phyloP scores from a whole-genome alignment of 2,888 invertebrate species.

The Euproctis similis region DNA sequence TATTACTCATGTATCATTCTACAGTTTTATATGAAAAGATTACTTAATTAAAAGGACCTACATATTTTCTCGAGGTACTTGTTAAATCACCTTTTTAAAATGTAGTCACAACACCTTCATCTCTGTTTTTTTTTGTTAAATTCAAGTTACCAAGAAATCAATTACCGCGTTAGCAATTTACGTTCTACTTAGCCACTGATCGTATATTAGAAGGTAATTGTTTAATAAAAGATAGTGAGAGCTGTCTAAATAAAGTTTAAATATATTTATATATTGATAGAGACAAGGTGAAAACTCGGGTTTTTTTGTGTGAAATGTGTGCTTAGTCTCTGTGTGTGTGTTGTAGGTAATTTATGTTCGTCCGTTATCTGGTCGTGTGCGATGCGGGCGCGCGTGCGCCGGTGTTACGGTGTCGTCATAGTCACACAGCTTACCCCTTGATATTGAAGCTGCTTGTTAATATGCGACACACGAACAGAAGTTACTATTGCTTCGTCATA shows the following conservation, averaged over 20 bases:
- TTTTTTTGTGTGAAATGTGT: conserved; percentile 63
- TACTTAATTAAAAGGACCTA: too few relatives aligned
- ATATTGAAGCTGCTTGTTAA: conserved; percentile 32
- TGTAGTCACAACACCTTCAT: too few relatives aligned
- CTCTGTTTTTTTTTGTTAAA: too few relatives aligned
- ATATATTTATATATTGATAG: conserved; percentile 27
- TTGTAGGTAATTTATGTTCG: conserved; percentile 60
- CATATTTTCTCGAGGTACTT: too few relatives aligned
- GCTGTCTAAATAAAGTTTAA: conserved; percentile 7
- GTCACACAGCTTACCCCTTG: conserved; percentile 16
- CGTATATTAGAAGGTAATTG: too few relatives aligned
- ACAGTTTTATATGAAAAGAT: too few relatives aligned
- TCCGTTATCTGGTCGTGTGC: conserved; percentile 50
- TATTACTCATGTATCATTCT: too few relatives aligned
- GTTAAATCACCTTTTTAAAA: too few relatives aligned
- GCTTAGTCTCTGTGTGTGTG: conserved; percentile 47
- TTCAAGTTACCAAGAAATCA: too few relatives aligned
- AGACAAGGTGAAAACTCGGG: conserved; percentile 68
- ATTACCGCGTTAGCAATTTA: too few relatives aligned
- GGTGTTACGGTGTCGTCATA: conserved; percentile 23
- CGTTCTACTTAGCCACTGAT: too few relatives aligned
- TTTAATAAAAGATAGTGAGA: background rate
- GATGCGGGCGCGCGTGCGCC: conserved; percentile 68
- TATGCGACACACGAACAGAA: conserved; percentile 6
- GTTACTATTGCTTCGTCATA: background rate